Evolutionary conservation across 2,888 invertebrate genomes (phyloP).

Genomic region (Coleophora deauratella): DNA sequence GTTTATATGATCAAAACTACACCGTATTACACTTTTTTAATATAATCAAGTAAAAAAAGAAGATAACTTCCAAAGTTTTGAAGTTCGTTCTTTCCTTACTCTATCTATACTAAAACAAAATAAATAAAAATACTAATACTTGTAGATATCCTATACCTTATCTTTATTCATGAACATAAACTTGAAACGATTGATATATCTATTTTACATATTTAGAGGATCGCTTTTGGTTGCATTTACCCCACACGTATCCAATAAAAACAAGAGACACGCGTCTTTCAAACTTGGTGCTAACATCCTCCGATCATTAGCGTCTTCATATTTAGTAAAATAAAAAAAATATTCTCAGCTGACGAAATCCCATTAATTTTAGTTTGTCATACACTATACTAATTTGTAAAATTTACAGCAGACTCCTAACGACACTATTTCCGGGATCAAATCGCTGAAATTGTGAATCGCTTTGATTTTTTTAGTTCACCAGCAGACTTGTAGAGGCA

Average conservation of each 20-base stretch:
- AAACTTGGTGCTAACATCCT: conserved; percentile 51
- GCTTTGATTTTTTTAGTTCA: conserved; percentile 31
- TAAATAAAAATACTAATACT: too few relatives aligned
- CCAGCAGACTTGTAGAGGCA: conserved; percentile 40
- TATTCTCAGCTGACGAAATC: conserved; percentile 36
- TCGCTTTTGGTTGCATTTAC: background rate
- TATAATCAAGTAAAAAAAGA: too few relatives aligned
- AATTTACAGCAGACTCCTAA: conserved; percentile 62
- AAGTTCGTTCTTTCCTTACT: too few relatives aligned
- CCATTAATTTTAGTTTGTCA: conserved; percentile 70
- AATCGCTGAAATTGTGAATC: conserved; percentile 49
- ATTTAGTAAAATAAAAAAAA: conserved; percentile 48
- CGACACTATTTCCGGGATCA: conserved; percentile 61
- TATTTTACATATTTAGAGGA: too few relatives aligned
- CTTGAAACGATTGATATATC: too few relatives aligned
- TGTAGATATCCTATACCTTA: too few relatives aligned
- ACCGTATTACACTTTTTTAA: too few relatives aligned
- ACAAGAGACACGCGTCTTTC: conserved; percentile 17
- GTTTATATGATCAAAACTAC: too few relatives aligned
- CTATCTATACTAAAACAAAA: too few relatives aligned
- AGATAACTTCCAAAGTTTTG: too few relatives aligned
- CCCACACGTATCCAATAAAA: conserved; percentile 2
- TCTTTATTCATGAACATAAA: too few relatives aligned
- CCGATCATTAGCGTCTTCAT: conserved; percentile 45
- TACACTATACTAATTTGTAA: conserved; percentile 63